Conservation (phyloP, 2,888 invertebrate genomes). For the Notodonta ziczac region DNA sequence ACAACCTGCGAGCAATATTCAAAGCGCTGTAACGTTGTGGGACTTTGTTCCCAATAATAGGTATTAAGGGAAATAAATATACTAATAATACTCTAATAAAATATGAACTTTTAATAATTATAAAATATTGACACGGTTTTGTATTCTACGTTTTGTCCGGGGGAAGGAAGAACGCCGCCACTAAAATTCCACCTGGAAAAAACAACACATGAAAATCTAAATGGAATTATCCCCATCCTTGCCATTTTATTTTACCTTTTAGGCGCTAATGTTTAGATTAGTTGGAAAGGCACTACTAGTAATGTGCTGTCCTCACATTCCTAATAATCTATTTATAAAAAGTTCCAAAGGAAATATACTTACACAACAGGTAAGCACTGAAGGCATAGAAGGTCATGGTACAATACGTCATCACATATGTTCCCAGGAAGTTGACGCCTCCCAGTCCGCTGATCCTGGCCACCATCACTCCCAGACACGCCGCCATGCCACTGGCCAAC, state of each 20-base stretch:
- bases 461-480: constrained; percentile 57
- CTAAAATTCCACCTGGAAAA: neutral
- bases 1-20: no score
- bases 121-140: no score
- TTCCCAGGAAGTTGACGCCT: constrained; percentile 54
- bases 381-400: constrained; percentile 43
- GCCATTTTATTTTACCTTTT: no score
- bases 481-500: constrained; percentile 52
- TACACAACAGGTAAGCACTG: constrained; percentile 45
- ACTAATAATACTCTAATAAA: no score
- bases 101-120: no score
- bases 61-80: no score
- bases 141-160: neutral
- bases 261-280: no score
- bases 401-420: constrained; percentile 48
- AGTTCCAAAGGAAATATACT: constrained; percentile 10
- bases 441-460: constrained; percentile 47
- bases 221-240: neutral
- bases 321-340: no score
- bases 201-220: neutral
- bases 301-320: no score
- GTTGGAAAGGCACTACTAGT: no score
- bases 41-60: no score
- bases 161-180: neutral
- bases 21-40: no score